Evolutionary conservation across 2,888 invertebrate genomes (phyloP), one percentile per base, ranked within the genome.

Genomic region (Acronicta leporina): DNA sequence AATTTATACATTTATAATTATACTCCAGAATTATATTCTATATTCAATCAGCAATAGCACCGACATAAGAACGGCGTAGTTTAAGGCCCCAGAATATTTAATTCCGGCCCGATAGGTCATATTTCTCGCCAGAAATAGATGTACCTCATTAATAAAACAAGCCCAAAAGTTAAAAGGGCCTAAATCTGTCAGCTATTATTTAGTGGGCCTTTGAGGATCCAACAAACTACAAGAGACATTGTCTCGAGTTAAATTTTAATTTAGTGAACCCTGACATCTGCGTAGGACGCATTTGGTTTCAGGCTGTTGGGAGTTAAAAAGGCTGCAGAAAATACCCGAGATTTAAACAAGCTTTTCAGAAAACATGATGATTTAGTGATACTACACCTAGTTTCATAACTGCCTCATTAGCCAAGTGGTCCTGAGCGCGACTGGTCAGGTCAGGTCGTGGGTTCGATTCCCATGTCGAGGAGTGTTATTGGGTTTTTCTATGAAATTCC

Each of bases 101-200:
- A 33, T 30, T 42, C 48, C 35, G 11, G 49, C 16, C 45, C 50
- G 41, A 15, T 40, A 43, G 9, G 35, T 49, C 48, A 38, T 40
- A 47, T 47, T 64, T 55, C 57, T 16, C 9, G 8, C 42, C 11
- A 58, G 54, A 68, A 69, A 63, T 58, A 51, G 46, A 30, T 15
- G 13, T 8, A 6, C n/a, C 10, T 57, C 27, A 57, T 58, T 63
- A 55, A 68, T 63, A 58, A 56, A 33, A n/a, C n/a, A 27, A 30
- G 20, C 20, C 49, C 49, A n/a, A 56, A 69, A 69, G 13, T 64
- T 55, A 30, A 20, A 14, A 20, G 41, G 38, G 45, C 40, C 44
- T 54, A 65, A 70, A 53, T 61, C 57, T 43, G 53, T 15, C 33
- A 9, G 45, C 33, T 56, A 64, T 43, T 60, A 60, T 57, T 57